These are phyloP conservation scores for Schizopygopsis pylzovi DNA, from an alignment of 2,797 vertebrate species.

Conservation along the genomic window DNA sequence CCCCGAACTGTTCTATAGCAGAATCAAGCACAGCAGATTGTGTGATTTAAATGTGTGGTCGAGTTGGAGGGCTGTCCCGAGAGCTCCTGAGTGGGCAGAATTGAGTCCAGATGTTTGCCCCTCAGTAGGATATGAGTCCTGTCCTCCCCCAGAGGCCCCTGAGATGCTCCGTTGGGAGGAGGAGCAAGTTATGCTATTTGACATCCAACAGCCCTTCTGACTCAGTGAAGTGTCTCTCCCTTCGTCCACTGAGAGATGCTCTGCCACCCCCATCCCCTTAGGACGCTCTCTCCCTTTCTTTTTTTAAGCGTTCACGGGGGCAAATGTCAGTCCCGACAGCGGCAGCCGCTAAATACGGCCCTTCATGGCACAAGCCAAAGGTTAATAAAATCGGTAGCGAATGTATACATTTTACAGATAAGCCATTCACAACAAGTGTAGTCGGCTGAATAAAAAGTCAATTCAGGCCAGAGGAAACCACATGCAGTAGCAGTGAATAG, in stretches of 20 bases:
- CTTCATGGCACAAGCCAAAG: slow-evolving; percentile 85
- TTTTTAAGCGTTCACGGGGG: slow-evolving; percentile 30
- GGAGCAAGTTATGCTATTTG: slow-evolving; percentile 42
- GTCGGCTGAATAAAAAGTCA: slow-evolving; percentile 95
- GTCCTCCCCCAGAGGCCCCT: slow-evolving; percentile 29
- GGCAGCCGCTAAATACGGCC: slow-evolving; percentile 64
- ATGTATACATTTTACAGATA: slow-evolving; percentile 98
- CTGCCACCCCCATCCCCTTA: slow-evolving; percentile 3
- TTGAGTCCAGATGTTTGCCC: slow-evolving; percentile 67
- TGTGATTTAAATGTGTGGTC: slow-evolving; percentile 33
- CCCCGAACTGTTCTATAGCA: slow-evolving; percentile 10
- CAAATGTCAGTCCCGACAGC: slow-evolving; percentile 65
- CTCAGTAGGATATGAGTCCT: slow-evolving; percentile 38
- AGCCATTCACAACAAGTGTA: slow-evolving; percentile 97
- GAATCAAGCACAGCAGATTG: neutral
- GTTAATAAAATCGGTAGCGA: slow-evolving; percentile 97
- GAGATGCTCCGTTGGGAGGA: slow-evolving; percentile 6
- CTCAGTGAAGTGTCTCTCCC: slow-evolving; percentile 24
- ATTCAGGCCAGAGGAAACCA: slow-evolving; percentile 91
- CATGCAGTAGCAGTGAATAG: slow-evolving; percentile 92
- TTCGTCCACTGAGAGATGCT: slow-evolving; percentile 26
- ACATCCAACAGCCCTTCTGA: slow-evolving; percentile 45
- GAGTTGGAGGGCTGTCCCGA: slow-evolving; percentile 58
- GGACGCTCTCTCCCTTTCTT: neutral
- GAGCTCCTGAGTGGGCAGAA: slow-evolving; percentile 55